Base-by-base conservation (phyloP, 2,888 invertebrate species). In the Diogma glabrata region DNA sequence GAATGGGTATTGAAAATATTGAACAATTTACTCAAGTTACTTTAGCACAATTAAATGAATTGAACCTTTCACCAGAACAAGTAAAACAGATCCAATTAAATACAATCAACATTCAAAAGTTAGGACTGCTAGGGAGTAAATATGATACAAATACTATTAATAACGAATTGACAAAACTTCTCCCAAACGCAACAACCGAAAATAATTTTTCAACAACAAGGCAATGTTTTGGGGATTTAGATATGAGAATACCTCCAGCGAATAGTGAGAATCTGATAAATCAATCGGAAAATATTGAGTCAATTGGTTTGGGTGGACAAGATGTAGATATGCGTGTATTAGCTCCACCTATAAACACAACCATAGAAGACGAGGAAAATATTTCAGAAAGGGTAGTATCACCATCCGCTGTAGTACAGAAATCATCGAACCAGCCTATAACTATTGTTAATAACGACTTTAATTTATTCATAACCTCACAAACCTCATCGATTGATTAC, bases 51-150 rank as follows among this genome's bases (percentile, higher is more conserved):
- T 62, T 79, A 45, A 78, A 77, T 61, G 75, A 73, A 60, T 74
- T 78, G 58, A 80, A 80, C 12, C 67, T 79, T 49, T 76, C 77
- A 4, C 64, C 78, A 51, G 71, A 72, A 59, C 78, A 79, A 65
- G 77, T 79, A 49, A 74, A 75, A 26, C 79, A 79, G 62, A 77
- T 79, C 57, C 79, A 79, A 60, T 64, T 77, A 51, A 79, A 76
- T 64, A 77, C 78, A 8, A 72, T 75, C 67, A 76, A 72, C 58
- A 77, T 77, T 61, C 74, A 75, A 61, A 76, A 75, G 59, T 63
- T 75, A 59, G 75, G 75, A 50, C 66, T 75, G 6, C 52, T 23
- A 8, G n/a, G 20, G 6, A 26, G 26, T n/a, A 26, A 26, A 8
- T 26, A 12, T 10, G 4, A 43, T 17, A 17, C 9, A 8, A 5